These are phyloP conservation scores for Numida meleagris DNA, from an alignment of 2,113 vertebrate genomes.

Conservation along the genomic window DNA sequence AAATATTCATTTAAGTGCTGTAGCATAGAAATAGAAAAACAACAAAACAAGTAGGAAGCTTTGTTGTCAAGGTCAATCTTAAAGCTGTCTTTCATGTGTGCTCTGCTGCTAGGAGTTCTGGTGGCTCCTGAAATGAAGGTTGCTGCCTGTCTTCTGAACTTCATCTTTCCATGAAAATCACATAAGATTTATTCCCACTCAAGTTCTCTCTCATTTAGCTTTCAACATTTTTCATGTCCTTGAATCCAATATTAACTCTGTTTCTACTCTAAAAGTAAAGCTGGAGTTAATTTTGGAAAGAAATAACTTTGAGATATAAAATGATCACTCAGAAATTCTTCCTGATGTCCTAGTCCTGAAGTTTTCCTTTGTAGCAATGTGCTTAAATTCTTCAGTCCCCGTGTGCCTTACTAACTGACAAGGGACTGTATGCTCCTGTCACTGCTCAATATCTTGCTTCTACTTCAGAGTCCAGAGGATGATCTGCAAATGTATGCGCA, in stretches of 20 bases:
- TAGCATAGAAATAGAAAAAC: too few species aligned
- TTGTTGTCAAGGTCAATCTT: not conserved
- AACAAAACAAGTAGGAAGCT: not conserved
- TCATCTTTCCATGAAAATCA: not conserved
- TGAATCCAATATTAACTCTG: not conserved
- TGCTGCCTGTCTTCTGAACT: not conserved
- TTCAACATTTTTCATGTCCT: not conserved
- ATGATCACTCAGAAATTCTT: not conserved
- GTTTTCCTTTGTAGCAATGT: not conserved
- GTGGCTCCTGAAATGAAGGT: not conserved
- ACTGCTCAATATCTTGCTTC: not conserved
- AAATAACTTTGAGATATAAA: not conserved
- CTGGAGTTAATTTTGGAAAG: not conserved
- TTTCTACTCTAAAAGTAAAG: not conserved
- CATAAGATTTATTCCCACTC: not conserved
- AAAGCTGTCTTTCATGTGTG: fast-evolving
- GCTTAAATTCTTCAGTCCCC: not conserved
- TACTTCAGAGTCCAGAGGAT: not conserved
- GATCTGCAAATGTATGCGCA: not conserved
- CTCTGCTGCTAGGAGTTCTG: fast-evolving
- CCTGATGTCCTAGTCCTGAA: not conserved
- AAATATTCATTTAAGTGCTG: not conserved
- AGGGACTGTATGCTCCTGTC: not conserved
- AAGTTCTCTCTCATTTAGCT: not conserved
- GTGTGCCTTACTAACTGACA: not conserved